Percentiles rank a stretch among this genome's conserved stretches.
phyloP scores from a whole-genome alignment of 2,113 vertebrate genomes.

The Ictidomys tridecemlineatus region DNA sequence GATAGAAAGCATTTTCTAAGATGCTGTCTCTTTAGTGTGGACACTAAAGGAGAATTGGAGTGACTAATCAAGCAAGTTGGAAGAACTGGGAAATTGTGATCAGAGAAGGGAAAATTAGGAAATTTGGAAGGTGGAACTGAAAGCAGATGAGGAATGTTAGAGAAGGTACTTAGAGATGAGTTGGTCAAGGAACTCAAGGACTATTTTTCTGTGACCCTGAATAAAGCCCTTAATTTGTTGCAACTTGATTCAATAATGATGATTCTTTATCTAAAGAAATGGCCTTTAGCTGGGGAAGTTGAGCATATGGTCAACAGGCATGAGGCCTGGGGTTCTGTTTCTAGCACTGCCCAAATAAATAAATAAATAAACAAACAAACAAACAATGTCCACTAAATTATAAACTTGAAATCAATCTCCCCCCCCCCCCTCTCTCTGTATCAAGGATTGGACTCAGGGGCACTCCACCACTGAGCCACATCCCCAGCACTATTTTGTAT shows the following conservation, averaged over 20 bases:
- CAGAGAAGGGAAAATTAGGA: conserved; percentile 8
- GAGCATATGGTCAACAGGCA: too few species aligned
- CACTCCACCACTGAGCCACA: too few species aligned
- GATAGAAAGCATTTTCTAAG: not conserved
- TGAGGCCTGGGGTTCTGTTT: not conserved
- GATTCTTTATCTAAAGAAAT: not conserved
- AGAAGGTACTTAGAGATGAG: conserved; percentile 13
- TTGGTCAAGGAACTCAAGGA: not conserved
- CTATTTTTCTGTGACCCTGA: not conserved
- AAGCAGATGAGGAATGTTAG: not conserved
- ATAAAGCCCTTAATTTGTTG: conserved; percentile 34
- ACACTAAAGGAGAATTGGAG: not conserved
- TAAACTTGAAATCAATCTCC: not conserved
- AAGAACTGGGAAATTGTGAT: conserved; percentile 9
- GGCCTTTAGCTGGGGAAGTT: not conserved
- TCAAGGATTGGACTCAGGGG: too few species aligned
- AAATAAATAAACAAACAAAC: too few species aligned
- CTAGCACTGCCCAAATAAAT: too few species aligned
- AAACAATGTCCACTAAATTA: not conserved
- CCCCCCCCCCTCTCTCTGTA: too few species aligned
- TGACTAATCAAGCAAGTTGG: not conserved
- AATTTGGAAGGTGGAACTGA: not conserved
- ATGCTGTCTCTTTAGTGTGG: not conserved
- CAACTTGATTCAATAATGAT: not conserved
- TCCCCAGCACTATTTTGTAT: too few species aligned